These are phyloP conservation scores for Papilio gigon DNA, from an alignment of 2,888 invertebrate species.

Conservation along the genomic window DNA sequence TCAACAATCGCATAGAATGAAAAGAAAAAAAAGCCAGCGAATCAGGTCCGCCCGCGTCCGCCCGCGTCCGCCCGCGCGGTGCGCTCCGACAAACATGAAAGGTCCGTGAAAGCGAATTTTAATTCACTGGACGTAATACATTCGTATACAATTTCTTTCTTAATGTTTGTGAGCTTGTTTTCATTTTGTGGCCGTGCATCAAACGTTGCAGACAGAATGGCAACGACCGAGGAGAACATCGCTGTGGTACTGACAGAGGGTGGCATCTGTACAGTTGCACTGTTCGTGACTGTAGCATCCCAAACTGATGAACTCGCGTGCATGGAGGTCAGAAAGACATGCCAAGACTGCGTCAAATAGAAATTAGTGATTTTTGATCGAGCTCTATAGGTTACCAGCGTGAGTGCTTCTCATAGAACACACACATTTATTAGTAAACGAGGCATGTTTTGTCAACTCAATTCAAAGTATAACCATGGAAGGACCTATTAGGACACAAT, in stretches of 20 bases:
- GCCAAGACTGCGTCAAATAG: too few species aligned
- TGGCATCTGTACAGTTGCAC: too few species aligned
- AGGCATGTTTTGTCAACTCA: neutral
- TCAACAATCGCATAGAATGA: slow-evolving; percentile 8
- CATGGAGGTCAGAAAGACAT: too few species aligned
- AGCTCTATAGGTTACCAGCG: too few species aligned
- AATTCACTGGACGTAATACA: slow-evolving; percentile 14
- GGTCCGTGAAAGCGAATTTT: slow-evolving; percentile 16
- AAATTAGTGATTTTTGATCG: too few species aligned
- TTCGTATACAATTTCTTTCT: slow-evolving; percentile 1
- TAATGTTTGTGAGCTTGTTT: neutral
- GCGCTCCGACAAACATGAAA: slow-evolving; percentile 9
- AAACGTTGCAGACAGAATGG: too few species aligned
- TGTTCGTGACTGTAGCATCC: too few species aligned
- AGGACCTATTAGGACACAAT: neutral
- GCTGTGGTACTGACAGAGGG: too few species aligned
- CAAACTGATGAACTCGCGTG: too few species aligned
- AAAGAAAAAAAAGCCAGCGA: slow-evolving; percentile 5
- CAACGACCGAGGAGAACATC: too few species aligned
- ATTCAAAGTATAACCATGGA: neutral
- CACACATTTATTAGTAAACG: too few species aligned
- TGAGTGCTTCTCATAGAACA: too few species aligned
- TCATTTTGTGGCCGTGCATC: neutral
- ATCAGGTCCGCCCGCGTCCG: neutral
- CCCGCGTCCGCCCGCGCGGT: neutral